Conservation (phyloP, 2,113 vertebrate species). For the Noturus placidus region DNA sequence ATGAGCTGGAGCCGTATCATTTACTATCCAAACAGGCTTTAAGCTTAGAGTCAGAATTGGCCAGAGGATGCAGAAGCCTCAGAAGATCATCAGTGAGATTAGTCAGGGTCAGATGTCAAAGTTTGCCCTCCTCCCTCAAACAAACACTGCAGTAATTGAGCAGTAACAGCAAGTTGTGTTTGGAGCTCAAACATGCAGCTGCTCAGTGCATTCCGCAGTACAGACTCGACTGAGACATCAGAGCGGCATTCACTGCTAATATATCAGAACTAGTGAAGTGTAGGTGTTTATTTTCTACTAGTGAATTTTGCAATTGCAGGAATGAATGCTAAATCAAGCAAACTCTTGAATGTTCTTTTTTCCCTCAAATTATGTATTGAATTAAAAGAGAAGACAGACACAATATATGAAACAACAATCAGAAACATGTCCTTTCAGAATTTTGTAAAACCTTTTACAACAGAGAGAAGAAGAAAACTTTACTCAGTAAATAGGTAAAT, state of each 20-base stretch:
- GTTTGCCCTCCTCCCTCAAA: constrained; percentile 51
- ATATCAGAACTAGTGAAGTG: not conserved
- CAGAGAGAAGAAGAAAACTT: no score
- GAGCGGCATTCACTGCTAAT: constrained; percentile 23
- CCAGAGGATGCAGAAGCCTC: constrained; percentile 31
- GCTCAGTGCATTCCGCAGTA: constrained; percentile 36
- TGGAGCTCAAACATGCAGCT: constrained; percentile 50
- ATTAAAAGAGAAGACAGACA: no score
- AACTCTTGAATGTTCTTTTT: no score
- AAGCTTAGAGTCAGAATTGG: constrained; percentile 23
- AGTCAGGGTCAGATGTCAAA: constrained; percentile 54
- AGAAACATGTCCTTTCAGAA: no score
- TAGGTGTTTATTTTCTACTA: not conserved
- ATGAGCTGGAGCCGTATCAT: constrained; percentile 20
- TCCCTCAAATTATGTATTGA: no score
- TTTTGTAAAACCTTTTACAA: no score
- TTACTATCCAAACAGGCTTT: constrained; percentile 24
- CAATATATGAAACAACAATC: no score
- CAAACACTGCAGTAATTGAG: constrained; percentile 58
- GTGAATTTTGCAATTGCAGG: not conserved
- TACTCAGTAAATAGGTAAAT: no score
- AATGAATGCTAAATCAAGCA: no score
- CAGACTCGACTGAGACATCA: constrained; percentile 28
- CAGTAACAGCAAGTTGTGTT: constrained; percentile 46
- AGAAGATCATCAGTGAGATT: constrained; percentile 43